phyloP scores from a whole-genome alignment of 2,888 invertebrate species.

The Polydrusus tereticollis region DNA sequence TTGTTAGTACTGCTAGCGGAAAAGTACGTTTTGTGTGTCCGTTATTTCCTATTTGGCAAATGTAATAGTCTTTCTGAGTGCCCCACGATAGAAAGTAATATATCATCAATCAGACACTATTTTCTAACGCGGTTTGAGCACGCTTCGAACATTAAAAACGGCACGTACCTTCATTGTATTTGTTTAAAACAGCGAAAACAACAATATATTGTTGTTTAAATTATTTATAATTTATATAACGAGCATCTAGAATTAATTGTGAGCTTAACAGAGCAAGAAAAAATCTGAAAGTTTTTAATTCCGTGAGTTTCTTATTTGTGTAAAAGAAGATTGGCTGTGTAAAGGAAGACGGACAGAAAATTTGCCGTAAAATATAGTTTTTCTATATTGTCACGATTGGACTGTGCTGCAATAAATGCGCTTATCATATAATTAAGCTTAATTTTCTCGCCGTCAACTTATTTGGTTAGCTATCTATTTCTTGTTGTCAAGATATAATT shows the following conservation, averaged over 20 bases:
- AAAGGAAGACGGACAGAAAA: neutral
- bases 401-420: no score
- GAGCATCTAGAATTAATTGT: slow-evolving; percentile 48
- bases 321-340: slow-evolving; percentile 22
- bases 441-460: no score
- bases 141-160: slow-evolving; percentile 42
- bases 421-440: no score
- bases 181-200: slow-evolving; percentile 50
- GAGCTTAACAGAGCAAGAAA: slow-evolving; percentile 49
- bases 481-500: no score
- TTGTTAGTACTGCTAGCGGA: no score
- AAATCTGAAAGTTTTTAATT: slow-evolving; percentile 50
- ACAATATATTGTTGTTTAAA: slow-evolving; percentile 50
- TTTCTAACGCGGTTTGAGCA: slow-evolving; percentile 21
- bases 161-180: slow-evolving; percentile 47
- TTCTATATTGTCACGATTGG: no score
- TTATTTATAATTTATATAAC: slow-evolving; percentile 52
- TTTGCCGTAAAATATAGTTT: neutral
- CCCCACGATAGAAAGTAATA: slow-evolving; percentile 3
- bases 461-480: no score
- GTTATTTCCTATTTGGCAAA: no score
- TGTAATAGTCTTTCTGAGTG: neutral
- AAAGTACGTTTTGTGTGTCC: no score
- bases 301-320: slow-evolving; percentile 39
- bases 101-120: slow-evolving; percentile 31